A percentile compares a stretch with the other conserved stretches of the same genome.
Conservation (phyloP, 2,888 invertebrate species). For the Idaea biselata region DNA sequence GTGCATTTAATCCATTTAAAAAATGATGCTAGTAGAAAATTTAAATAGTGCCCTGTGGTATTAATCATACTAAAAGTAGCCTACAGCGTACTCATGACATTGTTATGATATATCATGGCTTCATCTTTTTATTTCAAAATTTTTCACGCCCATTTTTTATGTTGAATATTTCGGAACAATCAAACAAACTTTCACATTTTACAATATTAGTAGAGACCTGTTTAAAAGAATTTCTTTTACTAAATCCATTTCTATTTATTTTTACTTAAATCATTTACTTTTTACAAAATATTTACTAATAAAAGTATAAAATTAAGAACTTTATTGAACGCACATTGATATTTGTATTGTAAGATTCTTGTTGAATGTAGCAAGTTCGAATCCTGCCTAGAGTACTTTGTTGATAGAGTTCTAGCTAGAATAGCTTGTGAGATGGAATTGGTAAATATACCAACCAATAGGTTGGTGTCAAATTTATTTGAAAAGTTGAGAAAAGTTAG, state of each 20-base stretch:
- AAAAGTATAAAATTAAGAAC: neutral
- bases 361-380: neutral
- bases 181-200: neutral
- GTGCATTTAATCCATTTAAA: too few species aligned
- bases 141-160: too few species aligned
- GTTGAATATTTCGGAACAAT: neutral
- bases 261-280: neutral
- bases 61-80: too few species aligned
- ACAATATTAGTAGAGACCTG: neutral
- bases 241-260: neutral
- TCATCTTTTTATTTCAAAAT: too few species aligned
- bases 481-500: neutral
- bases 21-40: too few species aligned
- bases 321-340: constrained; percentile 2
- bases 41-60: too few species aligned
- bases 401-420: neutral
- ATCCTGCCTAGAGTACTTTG: neutral
- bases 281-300: constrained; percentile 2
- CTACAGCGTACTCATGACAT: too few species aligned
- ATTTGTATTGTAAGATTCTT: neutral
- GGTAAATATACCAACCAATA: too few species aligned
- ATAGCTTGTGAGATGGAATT: neutral
- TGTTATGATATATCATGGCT: too few species aligned
- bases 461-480: neutral
- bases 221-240: neutral